These are phyloP conservation scores for Drosophila eugracilis DNA, from an alignment of 1,140 invertebrate species.

Conservation along the genomic window DNA sequence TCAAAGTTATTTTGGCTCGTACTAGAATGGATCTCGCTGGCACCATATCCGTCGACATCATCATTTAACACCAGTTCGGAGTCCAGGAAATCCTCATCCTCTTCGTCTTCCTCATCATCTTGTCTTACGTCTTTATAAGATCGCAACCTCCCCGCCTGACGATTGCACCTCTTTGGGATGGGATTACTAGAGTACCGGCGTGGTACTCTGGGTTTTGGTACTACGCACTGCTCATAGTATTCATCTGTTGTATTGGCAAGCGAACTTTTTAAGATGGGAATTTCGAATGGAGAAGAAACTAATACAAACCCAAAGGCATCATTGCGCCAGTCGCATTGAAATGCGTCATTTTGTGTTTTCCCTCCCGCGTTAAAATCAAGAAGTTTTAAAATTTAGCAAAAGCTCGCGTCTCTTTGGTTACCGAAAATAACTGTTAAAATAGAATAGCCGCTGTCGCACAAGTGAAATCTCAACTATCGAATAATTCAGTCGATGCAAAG, in stretches of 20 bases:
- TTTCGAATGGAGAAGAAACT: too few species aligned
- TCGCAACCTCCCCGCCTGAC: slow-evolving; percentile 43
- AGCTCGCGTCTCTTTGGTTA: not conserved
- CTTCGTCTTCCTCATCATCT: not conserved
- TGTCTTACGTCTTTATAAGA: slow-evolving; percentile 28
- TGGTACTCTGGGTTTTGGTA: slow-evolving; percentile 43
- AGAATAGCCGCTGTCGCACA: not conserved
- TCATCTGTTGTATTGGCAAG: slow-evolving; percentile 31
- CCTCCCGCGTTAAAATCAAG: not conserved
- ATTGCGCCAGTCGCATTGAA: slow-evolving; percentile 23
- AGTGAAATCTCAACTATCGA: not conserved
- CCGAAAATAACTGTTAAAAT: not conserved
- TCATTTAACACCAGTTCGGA: not conserved
- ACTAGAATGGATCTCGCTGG: slow-evolving; percentile 10
- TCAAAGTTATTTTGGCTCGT: slow-evolving; percentile 20
- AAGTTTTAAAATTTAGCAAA: slow-evolving; percentile 3
- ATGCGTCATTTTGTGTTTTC: slow-evolving; percentile 23
- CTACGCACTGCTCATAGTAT: slow-evolving; percentile 43
- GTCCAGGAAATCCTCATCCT: slow-evolving; percentile 4
- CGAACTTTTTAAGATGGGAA: not conserved
- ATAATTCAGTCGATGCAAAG: not conserved
- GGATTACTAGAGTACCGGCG: not conserved
- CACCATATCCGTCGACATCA: not conserved
- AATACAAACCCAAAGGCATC: slow-evolving; percentile 40
- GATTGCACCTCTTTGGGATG: not conserved